phyloP scores from a whole-genome alignment of 2,888 invertebrate genomes.

The Cephus spinipes region DNA sequence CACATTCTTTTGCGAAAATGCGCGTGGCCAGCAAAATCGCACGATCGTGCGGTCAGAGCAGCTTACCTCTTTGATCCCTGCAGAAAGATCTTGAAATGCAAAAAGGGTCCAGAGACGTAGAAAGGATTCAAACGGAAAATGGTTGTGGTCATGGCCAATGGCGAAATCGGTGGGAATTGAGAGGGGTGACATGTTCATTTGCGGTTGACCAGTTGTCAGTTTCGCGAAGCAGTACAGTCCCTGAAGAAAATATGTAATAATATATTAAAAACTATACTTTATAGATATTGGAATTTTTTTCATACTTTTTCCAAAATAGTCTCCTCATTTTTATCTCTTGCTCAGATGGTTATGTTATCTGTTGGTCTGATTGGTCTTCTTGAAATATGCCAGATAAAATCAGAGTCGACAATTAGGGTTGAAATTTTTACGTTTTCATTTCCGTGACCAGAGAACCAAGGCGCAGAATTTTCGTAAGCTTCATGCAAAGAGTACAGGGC shows the following conservation, averaged over 20 bases:
- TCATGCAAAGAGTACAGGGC: background rate
- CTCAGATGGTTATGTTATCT: background rate
- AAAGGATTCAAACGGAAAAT: slow-evolving; percentile 38
- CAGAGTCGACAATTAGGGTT: background rate
- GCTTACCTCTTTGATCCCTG: slow-evolving; percentile 55
- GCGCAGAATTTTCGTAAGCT: background rate
- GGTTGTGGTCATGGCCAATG: slow-evolving; percentile 30
- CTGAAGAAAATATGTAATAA: background rate
- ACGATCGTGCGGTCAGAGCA: slow-evolving; percentile 35
- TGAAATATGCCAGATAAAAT: background rate
- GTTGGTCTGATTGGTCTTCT: background rate
- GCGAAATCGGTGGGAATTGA: slow-evolving; percentile 56
- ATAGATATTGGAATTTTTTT: background rate
- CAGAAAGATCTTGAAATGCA: slow-evolving; percentile 46
- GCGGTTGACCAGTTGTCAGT: slow-evolving; percentile 62
- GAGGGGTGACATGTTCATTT: slow-evolving; percentile 66
- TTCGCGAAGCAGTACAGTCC: slow-evolving; percentile 2
- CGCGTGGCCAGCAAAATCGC: slow-evolving; percentile 46
- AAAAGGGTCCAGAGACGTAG: slow-evolving; percentile 42
- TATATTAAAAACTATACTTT: background rate
- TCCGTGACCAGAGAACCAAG: background rate
- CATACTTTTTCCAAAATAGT: background rate
- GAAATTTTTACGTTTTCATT: background rate
- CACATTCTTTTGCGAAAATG: slow-evolving; percentile 38
- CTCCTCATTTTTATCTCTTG: background rate